These are phyloP conservation scores for Steromphala cineraria DNA, from an alignment of 2,888 invertebrate species.

Conservation along the genomic window DNA sequence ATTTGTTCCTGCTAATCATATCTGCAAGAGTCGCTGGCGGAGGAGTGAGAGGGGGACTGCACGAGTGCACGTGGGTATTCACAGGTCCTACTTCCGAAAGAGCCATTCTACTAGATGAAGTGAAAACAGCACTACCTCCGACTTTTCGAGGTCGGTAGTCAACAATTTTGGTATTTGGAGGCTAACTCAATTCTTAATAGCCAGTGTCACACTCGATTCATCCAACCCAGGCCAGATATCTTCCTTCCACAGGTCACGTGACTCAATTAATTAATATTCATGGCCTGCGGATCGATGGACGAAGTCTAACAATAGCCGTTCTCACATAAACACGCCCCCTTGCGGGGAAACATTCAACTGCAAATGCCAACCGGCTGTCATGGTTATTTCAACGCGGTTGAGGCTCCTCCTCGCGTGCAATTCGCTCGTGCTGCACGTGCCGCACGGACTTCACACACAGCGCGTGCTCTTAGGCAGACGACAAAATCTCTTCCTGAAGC, in stretches of 20 bases:
- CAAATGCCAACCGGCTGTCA: slow-evolving; percentile 14
- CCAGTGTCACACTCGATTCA: slow-evolving; percentile 14
- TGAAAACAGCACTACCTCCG: neutral
- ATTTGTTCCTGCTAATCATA: slow-evolving; percentile 70
- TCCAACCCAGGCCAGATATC: slow-evolving; percentile 21
- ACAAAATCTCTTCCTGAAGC: neutral
- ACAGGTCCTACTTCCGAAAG: neutral
- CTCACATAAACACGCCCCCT: slow-evolving; percentile 4
- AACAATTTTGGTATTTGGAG: slow-evolving; percentile 19
- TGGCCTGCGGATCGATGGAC: neutral
- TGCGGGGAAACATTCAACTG: slow-evolving; percentile 8
- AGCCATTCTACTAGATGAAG: neutral
- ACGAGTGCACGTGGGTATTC: neutral
- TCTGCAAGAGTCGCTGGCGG: slow-evolving; percentile 60
- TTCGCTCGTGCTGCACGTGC: slow-evolving; percentile 4
- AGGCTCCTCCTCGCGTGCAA: slow-evolving; percentile 1
- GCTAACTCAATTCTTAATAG: slow-evolving; percentile 25
- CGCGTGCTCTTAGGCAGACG: neutral
- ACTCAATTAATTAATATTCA: slow-evolving; percentile 23
- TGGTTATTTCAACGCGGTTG: neutral
- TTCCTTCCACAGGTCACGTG: slow-evolving; percentile 15
- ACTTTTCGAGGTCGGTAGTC: slow-evolving; percentile 21
- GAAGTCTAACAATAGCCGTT: slow-evolving; percentile 15
- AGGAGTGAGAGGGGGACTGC: slow-evolving; percentile 11
- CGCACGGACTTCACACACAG: neutral